These are phyloP conservation scores for Colletes latitarsis DNA, from an alignment of 1,140 invertebrate species.

Conservation along the genomic window DNA sequence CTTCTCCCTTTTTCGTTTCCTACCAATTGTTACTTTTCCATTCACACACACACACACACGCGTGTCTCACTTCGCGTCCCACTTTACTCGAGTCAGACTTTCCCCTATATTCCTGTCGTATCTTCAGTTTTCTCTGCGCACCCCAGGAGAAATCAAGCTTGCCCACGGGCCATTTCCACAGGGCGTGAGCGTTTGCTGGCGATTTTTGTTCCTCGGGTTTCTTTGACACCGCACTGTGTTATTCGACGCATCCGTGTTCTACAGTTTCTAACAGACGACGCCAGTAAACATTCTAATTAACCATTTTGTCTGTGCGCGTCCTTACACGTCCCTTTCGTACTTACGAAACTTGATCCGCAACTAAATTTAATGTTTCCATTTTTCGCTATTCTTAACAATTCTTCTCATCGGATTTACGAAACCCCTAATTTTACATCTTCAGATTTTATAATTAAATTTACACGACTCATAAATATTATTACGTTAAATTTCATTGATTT, in stretches of 20 bases:
- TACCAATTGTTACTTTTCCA: constrained; percentile 11
- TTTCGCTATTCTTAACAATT: too few relatives aligned
- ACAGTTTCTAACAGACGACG: constrained; percentile 18
- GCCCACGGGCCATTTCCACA: constrained; percentile 54
- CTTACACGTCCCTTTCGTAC: too few relatives aligned
- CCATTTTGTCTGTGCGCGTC: neutral
- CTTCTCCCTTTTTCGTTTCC: neutral
- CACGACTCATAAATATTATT: too few relatives aligned
- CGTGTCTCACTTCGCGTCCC: neutral
- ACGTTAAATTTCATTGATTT: too few relatives aligned
- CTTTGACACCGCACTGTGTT: constrained; percentile 64
- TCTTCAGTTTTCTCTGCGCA: constrained; percentile 40
- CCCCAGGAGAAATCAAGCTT: constrained; percentile 75
- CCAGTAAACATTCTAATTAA: constrained; percentile 45
- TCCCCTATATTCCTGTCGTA: constrained; percentile 25
- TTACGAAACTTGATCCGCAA: too few relatives aligned
- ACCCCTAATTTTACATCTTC: too few relatives aligned
- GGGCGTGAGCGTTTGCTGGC: constrained; percentile 57
- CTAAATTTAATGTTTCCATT: too few relatives aligned
- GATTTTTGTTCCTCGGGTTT: constrained; percentile 65
- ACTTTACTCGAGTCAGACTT: neutral
- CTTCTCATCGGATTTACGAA: too few relatives aligned
- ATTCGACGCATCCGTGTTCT: constrained; percentile 50
- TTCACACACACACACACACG: too few relatives aligned
- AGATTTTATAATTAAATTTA: too few relatives aligned